Evolutionary conservation across 2,797 vertebrate genomes (phyloP).

Genomic region (Diceros bicornis): DNA sequence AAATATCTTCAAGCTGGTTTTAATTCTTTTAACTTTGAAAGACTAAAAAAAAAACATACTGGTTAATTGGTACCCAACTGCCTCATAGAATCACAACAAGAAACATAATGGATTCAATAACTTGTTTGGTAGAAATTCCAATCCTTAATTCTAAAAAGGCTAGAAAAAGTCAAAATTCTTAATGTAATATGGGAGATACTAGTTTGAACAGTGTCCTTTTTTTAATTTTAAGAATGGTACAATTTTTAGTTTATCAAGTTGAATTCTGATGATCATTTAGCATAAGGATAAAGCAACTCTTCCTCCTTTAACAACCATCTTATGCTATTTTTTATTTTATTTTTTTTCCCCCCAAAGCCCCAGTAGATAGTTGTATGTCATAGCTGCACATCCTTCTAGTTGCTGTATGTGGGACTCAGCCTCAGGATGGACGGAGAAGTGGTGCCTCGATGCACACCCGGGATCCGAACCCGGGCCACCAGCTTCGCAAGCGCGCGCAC

Average conservation of each 20-base stretch:
- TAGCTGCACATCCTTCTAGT: no score
- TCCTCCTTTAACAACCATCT: background rate
- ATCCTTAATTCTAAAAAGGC: background rate
- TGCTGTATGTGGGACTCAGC: no score
- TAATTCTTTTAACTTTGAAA: constrained; percentile 46
- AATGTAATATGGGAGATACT: background rate
- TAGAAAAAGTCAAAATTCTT: constrained; percentile 50
- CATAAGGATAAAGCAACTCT: background rate
- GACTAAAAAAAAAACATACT: background rate
- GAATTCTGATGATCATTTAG: constrained; percentile 1
- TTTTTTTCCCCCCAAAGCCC: no score
- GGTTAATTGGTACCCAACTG: constrained; percentile 28
- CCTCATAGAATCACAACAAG: constrained; percentile 34
- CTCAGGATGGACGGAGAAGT: no score
- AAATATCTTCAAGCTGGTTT: constrained; percentile 48
- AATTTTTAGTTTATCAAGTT: constrained; percentile 23
- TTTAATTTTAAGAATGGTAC: background rate
- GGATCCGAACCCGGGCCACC: no score
- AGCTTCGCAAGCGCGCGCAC: no score
- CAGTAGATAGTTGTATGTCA: no score
- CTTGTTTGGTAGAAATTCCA: background rate
- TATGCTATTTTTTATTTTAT: constrained; percentile 18
- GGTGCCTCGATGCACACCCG: no score
- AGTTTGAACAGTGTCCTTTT: background rate
- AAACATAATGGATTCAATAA: constrained; percentile 26